A percentile compares a stretch with the other conserved stretches of the same genome.
These are phyloP conservation scores for Mactra quadrangularis DNA, from an alignment of 1,140 invertebrate genomes.

Conservation along the genomic window DNA sequence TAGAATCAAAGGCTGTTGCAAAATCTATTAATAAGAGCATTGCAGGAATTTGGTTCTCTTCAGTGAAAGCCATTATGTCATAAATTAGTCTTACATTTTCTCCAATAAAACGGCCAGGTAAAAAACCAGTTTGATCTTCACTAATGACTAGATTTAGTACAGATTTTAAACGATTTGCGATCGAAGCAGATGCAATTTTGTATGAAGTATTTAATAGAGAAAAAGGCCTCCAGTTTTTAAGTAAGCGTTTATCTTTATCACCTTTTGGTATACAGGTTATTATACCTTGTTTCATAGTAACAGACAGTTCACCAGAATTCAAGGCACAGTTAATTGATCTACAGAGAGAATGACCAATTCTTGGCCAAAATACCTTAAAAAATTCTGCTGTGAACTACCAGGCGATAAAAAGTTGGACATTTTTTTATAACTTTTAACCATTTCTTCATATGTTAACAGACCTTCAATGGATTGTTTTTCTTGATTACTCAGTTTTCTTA, in stretches of 20 bases:
- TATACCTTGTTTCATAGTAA: constrained; percentile 15
- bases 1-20: background rate
- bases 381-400: constrained; percentile 5
- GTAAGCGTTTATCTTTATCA: constrained; percentile 29
- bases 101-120: background rate
- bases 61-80: background rate
- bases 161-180: background rate
- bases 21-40: background rate
- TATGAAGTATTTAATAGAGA: constrained; percentile 53
- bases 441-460: constrained; percentile 21
- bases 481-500: too few species aligned
- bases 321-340: constrained; percentile 11
- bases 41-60: background rate
- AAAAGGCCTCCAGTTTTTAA: constrained; percentile 48
- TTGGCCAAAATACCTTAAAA: constrained; percentile 18
- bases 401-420: constrained; percentile 17
- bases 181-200: constrained; percentile 34
- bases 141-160: background rate
- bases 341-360: constrained; percentile 8
- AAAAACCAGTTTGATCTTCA: background rate
- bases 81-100: background rate
- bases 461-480: too few species aligned
- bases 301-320: constrained; percentile 18
- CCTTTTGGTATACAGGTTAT: constrained; percentile 46
- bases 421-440: constrained; percentile 1